Conservation (phyloP, 2,888 invertebrate species). For the Elmis aenea region DNA sequence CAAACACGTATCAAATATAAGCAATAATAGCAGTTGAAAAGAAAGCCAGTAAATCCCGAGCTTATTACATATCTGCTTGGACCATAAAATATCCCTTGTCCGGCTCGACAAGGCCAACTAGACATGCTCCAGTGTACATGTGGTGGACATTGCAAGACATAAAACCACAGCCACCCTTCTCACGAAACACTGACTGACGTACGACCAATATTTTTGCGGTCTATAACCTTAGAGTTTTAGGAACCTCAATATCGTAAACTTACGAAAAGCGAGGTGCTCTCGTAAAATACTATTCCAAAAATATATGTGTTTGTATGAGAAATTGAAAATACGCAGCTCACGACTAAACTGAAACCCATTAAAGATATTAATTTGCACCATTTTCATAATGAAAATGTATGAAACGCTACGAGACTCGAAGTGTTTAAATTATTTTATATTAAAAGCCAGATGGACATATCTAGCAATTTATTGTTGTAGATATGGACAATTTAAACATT, state of each 20-base stretch:
- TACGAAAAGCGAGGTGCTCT: slow-evolving; percentile 2
- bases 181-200: slow-evolving; percentile 8
- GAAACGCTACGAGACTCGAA: no score
- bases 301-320: slow-evolving; percentile 4
- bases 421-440: no score
- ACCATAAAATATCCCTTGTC: slow-evolving; percentile 11
- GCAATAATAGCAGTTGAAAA: slow-evolving; percentile 8
- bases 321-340: no score
- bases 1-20: slow-evolving; percentile 7
- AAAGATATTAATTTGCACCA: no score
- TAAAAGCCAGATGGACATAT: no score
- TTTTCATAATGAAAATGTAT: no score
- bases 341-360: no score
- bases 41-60: slow-evolving; percentile 10
- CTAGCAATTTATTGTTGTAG: no score
- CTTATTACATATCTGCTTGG: slow-evolving; percentile 10
- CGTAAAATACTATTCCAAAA: slow-evolving; percentile 5
- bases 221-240: slow-evolving; percentile 4
- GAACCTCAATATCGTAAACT: slow-evolving; percentile 2
- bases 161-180: slow-evolving; percentile 11
- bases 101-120: slow-evolving; percentile 12
- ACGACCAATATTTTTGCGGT: slow-evolving; percentile 9
- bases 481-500: no score
- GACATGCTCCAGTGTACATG: slow-evolving; percentile 12
- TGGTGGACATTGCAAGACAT: slow-evolving; percentile 7